Evolutionary conservation across 2,888 invertebrate species (phyloP), one percentile per base, ranked within the genome.

Genomic region (Diadromus collaris): DNA sequence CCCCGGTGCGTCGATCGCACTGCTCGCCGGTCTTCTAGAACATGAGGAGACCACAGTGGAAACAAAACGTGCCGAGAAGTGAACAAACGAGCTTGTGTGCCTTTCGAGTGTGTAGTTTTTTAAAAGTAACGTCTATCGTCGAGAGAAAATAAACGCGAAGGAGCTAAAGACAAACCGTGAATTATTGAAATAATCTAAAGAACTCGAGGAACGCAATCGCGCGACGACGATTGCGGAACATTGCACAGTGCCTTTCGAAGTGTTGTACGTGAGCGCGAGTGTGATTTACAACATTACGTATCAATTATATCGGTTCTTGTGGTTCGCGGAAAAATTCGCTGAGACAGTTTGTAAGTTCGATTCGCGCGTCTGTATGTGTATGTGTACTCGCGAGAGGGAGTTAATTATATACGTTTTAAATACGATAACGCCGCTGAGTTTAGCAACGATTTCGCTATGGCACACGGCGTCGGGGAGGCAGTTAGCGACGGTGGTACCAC

Each of bases 401-500:
- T 41, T 21, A 58, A 46, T 29, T 41, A 65, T 58, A 38, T 69
- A 72, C 68, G 63, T 69, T 48, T n/a, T 60, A 29, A 34, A n/a
- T 24, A 10, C 41, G 46, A 60, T 64, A 29, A 24, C 56, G n/a
- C 38, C 34, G 60, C 9, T 32, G 34, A 32, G 19, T 56, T 54
- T 64, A 7, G 24, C 10, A 46, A 46, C 63, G 6, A 68, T 64
- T 69, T 65, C 48, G 56, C 61, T 44, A 94, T 94, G 94, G 93
- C 94, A 86, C 93, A 93, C 90, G 93, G 93, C 83, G 90, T 92
- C 86, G 92, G 91, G 88, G 92, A 94, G 64, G 91, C 92, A 86
- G 87, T 92, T 80, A 81, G 85, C 81, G 87, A 87, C 70, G 86
- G 86, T 83, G 92, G 88, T 88, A 91, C 83, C 86, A 88, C 84